A percentile compares a stretch with the other conserved stretches of the same genome.
phyloP scores from a whole-genome alignment of 2,888 invertebrate species.

The Limnephilus rhombicus region DNA sequence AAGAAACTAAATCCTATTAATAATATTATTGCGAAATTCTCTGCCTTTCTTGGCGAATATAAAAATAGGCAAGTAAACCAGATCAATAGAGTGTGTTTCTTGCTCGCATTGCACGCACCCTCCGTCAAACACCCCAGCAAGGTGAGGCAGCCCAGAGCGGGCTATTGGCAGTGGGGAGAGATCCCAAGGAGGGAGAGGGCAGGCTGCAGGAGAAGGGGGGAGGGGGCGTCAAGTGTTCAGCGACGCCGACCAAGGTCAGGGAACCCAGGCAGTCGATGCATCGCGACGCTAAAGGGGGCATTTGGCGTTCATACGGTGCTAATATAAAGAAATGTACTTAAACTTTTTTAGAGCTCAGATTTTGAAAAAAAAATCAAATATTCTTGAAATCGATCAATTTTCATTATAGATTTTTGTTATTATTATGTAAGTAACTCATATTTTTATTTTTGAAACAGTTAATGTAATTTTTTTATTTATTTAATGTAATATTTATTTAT shows the following conservation, averaged over 20 bases:
- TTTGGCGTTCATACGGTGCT: neutral
- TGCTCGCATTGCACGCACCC: constrained; percentile 17
- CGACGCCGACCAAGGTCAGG: constrained; percentile 41
- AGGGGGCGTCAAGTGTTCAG: constrained; percentile 3
- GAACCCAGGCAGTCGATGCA: constrained; percentile 17
- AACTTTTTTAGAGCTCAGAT: neutral
- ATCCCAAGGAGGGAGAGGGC: neutral
- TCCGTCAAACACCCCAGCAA: neutral
- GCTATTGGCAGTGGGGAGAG: neutral
- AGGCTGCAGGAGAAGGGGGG: neutral
- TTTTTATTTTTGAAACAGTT: neutral
- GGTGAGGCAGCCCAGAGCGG: neutral
- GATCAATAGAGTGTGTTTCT: constrained; percentile 32
- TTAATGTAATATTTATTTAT: too few relatives aligned
- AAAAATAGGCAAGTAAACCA: constrained; percentile 12
- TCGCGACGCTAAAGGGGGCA: neutral
- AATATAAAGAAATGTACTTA: neutral
- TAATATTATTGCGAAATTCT: neutral
- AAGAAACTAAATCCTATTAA: neutral
- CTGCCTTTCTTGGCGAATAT: neutral
- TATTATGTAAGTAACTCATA: too few relatives aligned
- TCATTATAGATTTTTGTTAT: neutral
- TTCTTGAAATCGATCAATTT: too few relatives aligned
- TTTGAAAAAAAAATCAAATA: too few relatives aligned
- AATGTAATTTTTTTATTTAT: neutral